Evolutionary conservation across 2,888 invertebrate species (phyloP), one percentile per base, ranked within the genome.

Genomic region (Eupsilia transversa): DNA sequence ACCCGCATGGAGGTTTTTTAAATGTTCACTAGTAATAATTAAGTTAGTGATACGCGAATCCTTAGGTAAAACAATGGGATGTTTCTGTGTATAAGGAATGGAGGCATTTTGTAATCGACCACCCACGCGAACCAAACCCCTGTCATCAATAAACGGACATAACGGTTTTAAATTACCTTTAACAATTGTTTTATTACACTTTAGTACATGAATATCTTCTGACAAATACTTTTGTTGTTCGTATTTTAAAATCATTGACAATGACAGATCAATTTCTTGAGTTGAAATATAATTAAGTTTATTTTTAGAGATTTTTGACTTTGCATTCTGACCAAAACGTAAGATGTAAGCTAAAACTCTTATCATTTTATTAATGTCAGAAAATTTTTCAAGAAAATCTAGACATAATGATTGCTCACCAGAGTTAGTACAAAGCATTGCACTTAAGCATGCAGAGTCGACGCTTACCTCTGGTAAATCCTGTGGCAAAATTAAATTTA

Each of bases 1-100:
- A n/a, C n/a, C n/a, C 60, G 60, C 60, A 61, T 61, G 60, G 60
- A 61, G 38, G 60, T 41, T 61, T 61, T 41, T 17, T 43, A 61
- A n/a, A 41, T 61, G 38, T 38, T 61, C 60, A 61, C 60, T 61
- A 27, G 7, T n/a, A n/a, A 61, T 61, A 61, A 61, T 61, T 61
- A 61, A 14, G 17, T 61, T 41, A 41, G 41, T 41, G 41, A 41
- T 41, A 12, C 60, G 60, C 60, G 60, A 60, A 60, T 38, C 60
- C 60, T 60, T 38, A 38, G 38, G 60, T 60, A 60, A 60, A 7
- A 38, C 38, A 38, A 60, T 60, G 38, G 60, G 60, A 60, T 60
- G 60, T 38, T 60, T 60, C n/a, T 60, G 60, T 60, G 60, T n/a
- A 60, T 60, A 60, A 38, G 38, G 60, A 30, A 60, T 60, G 20